Evolutionary conservation across 2,113 vertebrate genomes (phyloP).

Genomic region (Paradoxurus hermaphroditus): DNA sequence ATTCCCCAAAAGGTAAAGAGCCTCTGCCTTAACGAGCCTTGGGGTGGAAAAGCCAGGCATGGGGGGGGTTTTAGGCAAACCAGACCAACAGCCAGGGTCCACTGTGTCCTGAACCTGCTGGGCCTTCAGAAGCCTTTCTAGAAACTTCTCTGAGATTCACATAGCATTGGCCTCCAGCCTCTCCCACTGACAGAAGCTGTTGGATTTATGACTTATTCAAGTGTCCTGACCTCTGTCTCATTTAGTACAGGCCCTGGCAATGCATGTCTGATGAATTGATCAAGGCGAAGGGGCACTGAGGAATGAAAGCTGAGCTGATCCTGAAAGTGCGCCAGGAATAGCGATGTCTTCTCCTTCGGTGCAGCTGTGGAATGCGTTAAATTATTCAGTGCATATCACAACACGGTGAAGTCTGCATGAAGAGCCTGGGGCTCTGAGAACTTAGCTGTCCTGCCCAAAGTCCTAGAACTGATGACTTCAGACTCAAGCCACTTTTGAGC

Average conservation of each 20-base stretch:
- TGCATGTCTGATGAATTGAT: neutral
- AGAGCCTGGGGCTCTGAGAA: neutral
- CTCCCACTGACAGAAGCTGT: neutral
- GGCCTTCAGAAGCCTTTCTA: neutral
- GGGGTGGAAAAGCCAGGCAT: neutral
- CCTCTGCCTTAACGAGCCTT: neutral
- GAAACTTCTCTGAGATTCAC: neutral
- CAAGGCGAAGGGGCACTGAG: neutral
- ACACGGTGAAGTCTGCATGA: neutral
- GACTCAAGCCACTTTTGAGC: neutral
- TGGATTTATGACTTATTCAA: neutral
- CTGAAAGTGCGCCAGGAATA: neutral
- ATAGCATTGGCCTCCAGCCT: neutral
- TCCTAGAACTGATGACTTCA: neutral
- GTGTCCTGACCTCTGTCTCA: neutral
- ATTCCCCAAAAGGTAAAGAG: neutral
- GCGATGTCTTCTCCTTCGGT: neutral
- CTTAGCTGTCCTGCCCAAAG: neutral
- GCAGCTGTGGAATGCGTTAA: fast-evolving
- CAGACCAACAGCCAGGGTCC: neutral
- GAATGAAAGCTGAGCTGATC: neutral
- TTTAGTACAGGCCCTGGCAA: neutral
- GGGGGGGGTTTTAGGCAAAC: neutral
- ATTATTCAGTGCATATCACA: neutral
- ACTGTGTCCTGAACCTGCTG: neutral